Conservation (phyloP, 2,888 invertebrate genomes). For the Phymatocera aterrima region DNA sequence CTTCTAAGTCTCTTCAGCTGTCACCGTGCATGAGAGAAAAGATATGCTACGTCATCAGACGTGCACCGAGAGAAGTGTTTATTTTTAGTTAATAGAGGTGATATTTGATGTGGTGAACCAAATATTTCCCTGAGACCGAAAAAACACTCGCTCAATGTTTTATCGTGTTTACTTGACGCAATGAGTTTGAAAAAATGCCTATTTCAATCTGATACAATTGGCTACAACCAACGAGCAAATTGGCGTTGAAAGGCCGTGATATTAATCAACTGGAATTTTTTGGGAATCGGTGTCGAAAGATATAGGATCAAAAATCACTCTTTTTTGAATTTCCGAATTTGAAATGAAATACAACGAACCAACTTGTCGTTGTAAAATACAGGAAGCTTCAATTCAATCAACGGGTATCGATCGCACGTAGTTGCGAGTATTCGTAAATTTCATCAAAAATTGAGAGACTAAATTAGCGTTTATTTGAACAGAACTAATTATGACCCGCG, state of each 20-base stretch:
- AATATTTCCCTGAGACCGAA: no score
- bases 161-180: no score
- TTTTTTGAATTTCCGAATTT: neutral
- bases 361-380: neutral
- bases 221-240: no score
- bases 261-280: neutral
- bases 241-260: no score
- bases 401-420: neutral
- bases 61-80: neutral
- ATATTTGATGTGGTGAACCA: no score
- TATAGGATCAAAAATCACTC: no score
- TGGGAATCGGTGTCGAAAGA: neutral
- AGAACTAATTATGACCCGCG: neutral
- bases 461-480: constrained; percentile 3
- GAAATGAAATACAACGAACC: neutral
- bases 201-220: no score
- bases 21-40: constrained; percentile 7
- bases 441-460: neutral
- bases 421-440: neutral
- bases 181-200: neutral
- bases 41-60: neutral
- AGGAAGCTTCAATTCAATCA: neutral
- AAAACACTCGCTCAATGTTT: no score
- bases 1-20: constrained; percentile 18
- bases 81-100: neutral